A percentile compares a stretch with the other conserved stretches of the same genome.
phyloP scores from a whole-genome alignment of 2,797 vertebrate species.

The Crax fasciolata region DNA sequence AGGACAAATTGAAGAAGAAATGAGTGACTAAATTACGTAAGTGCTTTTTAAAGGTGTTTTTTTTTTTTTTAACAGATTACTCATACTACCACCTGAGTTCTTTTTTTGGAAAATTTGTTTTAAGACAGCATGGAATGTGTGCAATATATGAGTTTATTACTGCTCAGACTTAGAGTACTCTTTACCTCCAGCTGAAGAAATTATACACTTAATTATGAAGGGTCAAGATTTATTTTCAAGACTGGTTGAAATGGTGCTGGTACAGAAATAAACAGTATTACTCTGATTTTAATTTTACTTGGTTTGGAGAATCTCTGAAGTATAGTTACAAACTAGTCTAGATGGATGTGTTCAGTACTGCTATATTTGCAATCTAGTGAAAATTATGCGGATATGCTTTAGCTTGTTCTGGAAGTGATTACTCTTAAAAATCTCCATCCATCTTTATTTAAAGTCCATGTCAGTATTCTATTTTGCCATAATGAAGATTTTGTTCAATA shows the following conservation, averaged over 20 bases:
- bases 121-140: not conserved
- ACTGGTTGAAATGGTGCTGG: not conserved
- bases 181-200: not conserved
- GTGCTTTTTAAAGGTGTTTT: not conserved
- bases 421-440: not conserved
- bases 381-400: not conserved
- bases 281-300: not conserved
- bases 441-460: not conserved
- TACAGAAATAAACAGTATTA: not conserved
- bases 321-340: not conserved
- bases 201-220: not conserved
- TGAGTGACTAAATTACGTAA: not conserved
- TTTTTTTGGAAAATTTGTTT: not conserved
- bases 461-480: not conserved
- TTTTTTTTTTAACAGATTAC: not conserved
- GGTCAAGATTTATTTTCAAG: not conserved
- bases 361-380: not conserved
- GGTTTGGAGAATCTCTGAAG: not conserved
- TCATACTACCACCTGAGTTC: not conserved
- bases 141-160: not conserved
- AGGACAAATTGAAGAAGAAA: not conserved
- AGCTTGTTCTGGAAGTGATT: not conserved
- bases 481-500: not conserved
- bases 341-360: not conserved
- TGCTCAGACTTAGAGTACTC: not conserved